Percentiles rank a stretch among this genome's conserved stretches.
Conservation (phyloP, 2,888 invertebrate species). For the Thelaira solivaga region DNA sequence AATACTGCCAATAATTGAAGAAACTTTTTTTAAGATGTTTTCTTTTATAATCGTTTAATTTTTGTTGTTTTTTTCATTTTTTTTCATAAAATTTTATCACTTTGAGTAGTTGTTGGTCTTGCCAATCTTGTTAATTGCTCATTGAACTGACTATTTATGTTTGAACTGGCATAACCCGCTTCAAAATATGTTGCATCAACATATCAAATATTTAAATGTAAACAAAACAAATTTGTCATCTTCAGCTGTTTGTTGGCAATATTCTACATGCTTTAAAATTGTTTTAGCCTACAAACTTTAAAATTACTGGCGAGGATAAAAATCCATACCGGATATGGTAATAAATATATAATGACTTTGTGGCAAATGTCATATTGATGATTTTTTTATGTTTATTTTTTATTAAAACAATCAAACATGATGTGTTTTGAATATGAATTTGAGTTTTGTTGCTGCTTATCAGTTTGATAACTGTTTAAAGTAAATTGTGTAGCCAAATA, state of each 20-base stretch:
- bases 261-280: constrained; percentile 7
- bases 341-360: too few species aligned
- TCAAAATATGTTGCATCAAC: constrained; percentile 40
- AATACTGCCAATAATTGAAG: neutral
- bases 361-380: neutral
- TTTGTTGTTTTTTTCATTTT: neutral
- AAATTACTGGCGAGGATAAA: neutral
- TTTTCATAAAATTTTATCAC: neutral
- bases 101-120: neutral
- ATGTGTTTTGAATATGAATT: neutral
- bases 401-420: neutral
- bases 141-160: constrained; percentile 34
- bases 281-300: constrained; percentile 33
- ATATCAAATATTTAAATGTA: neutral
- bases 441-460: neutral
- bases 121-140: constrained; percentile 35
- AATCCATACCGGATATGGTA: neutral
- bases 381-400: neutral
- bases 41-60: too few species aligned
- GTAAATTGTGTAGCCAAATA: too few species aligned
- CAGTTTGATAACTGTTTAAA: too few species aligned
- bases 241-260: neutral
- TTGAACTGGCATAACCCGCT: constrained; percentile 32
- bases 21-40: too few species aligned
- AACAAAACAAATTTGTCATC: too few species aligned